Conservation (phyloP, 2,113 vertebrate species). For the Pelodiscus sinensis region DNA sequence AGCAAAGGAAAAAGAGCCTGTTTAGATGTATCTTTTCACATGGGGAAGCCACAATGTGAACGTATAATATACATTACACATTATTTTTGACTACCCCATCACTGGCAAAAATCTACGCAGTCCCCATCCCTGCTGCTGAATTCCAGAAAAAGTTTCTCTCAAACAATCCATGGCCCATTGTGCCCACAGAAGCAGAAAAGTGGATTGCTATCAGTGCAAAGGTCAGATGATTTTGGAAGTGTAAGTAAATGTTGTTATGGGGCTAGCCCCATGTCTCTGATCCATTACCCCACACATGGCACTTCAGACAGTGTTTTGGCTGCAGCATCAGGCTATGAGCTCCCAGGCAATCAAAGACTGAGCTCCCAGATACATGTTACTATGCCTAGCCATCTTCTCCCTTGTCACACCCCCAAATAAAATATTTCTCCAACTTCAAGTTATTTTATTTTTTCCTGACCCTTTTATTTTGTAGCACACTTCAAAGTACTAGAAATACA, state of each 20-base stretch:
- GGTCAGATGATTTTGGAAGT: neutral
- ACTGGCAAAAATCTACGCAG: neutral
- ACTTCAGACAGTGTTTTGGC: neutral
- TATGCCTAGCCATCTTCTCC: neutral
- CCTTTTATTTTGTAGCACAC: neutral
- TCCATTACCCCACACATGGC: neutral
- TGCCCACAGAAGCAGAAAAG: neutral
- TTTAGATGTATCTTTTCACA: neutral
- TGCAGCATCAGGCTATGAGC: neutral
- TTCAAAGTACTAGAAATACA: neutral
- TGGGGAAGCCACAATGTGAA: neutral
- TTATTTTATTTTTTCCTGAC: neutral
- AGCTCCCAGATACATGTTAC: neutral
- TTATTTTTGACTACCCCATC: neutral
- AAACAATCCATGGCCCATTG: neutral
- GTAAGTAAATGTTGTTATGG: neutral
- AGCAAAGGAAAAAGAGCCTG: neutral
- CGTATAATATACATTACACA: fast-evolving
- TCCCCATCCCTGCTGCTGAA: neutral
- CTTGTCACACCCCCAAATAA: neutral
- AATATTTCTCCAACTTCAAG: neutral
- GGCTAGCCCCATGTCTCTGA: neutral
- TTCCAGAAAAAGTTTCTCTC: neutral
- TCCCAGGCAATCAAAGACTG: neutral
- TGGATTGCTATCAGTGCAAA: neutral